Evolutionary conservation across 2,797 vertebrate genomes (phyloP).

Genomic region (Sus cebifrons): DNA sequence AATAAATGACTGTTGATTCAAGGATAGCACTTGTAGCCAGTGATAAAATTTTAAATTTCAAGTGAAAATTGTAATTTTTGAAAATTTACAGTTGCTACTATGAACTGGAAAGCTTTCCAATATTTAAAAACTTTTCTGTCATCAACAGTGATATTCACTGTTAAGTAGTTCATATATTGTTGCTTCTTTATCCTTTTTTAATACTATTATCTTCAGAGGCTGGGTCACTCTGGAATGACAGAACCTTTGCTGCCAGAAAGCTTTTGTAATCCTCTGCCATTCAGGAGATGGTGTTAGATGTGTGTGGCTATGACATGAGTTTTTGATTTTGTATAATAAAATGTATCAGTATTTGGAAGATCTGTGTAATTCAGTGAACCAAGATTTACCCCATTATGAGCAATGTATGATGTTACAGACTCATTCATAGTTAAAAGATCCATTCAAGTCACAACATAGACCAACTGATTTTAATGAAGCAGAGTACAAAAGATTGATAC

Average conservation of each 20-base stretch:
- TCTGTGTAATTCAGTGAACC: neutral
- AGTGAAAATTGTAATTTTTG: neutral
- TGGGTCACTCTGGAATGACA: constrained; percentile 94
- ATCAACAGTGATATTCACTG: neutral
- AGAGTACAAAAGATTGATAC: neutral
- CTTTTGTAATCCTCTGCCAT: constrained; percentile 81
- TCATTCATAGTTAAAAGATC: neutral
- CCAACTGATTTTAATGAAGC: neutral
- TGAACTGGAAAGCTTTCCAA: neutral
- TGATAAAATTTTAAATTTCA: constrained; percentile 8
- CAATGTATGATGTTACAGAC: neutral
- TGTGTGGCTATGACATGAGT: neutral
- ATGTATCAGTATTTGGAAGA: neutral
- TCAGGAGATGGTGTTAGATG: neutral
- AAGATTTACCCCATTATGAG: neutral
- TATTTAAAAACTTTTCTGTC: neutral
- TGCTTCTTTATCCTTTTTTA: constrained; percentile 92
- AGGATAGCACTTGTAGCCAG: neutral
- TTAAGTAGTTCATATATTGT: neutral
- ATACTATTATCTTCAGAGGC: constrained; percentile 93
- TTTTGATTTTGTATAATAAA: neutral
- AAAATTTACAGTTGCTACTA: neutral
- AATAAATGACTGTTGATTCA: neutral
- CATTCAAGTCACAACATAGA: neutral
- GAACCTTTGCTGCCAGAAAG: constrained; percentile 90